Base-by-base conservation (phyloP, 2,113 vertebrate genomes). In the Dipodomys ordii region DNA sequence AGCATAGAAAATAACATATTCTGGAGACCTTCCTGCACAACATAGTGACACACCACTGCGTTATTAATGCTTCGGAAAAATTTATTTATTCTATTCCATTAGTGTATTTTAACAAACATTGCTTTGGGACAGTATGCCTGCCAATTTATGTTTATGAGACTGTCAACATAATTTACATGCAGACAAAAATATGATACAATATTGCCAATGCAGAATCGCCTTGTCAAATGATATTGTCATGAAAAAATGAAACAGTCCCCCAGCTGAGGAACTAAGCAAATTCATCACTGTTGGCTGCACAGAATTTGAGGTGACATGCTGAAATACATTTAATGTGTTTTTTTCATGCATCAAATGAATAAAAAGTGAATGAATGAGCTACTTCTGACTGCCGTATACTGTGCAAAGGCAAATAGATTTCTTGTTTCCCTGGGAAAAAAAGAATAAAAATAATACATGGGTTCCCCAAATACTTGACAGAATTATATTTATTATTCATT, bases 141-240 rank as follows among this genome's bases (percentile, higher is more conserved):
- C 97, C 98, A 98, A 98, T 98, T 98, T 98, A 97, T 98, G 98
- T 98, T 98, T 98, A 98, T 98, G 97, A 98, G 98, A 92, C 98
- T 98, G 98, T 98, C 98, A 98, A 98, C 98, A 98, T 97, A 98
- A 98, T 98, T 98, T 98, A 98, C 98, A 98, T 98, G 98, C 98
- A 97, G 96, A 98, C 97, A 97, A 98, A 98, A 98, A 98, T 98
- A 97, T 97, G 98, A 98, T 98, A 98, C 97, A 98, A 98, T 97
- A 97, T 98, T 98, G 97, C 97, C 97, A 98, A 97, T 97, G 97
- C 97, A 97, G 97, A 96, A 96, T 97, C 97, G 93, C 96, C 98
- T 98, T 98, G 98, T 98, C 98, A 98, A 98, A 97, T 96, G 96
- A 97, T 97, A 98, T 97, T 98, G 98, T 98, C 98, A 98, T 86